phyloP scores from a whole-genome alignment of 2,113 vertebrate species.

The Hiodon alosoides region DNA sequence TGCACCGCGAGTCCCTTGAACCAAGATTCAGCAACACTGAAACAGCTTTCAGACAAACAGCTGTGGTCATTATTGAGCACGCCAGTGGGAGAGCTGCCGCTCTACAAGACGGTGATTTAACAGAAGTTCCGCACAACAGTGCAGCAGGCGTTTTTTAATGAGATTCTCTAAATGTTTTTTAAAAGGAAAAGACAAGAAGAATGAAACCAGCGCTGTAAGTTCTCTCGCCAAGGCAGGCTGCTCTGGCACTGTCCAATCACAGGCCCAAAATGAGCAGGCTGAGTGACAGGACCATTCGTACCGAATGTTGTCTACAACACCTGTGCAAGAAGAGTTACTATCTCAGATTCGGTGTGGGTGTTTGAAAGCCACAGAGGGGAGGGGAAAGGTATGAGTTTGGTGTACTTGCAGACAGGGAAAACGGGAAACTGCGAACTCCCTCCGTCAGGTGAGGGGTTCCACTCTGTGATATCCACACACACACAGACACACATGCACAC shows the following conservation, averaged over 20 bases:
- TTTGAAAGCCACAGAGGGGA: too few species aligned
- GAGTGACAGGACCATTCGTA: background rate
- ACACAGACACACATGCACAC: too few species aligned
- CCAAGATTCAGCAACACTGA: too few species aligned
- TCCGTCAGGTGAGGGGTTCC: too few species aligned
- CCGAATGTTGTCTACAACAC: background rate
- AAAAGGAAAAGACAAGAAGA: background rate
- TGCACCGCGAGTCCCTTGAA: too few species aligned
- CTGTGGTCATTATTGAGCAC: slow-evolving; percentile 22
- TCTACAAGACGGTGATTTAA: background rate
- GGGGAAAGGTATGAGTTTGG: too few species aligned
- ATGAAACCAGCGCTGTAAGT: background rate
- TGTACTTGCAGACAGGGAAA: too few species aligned
- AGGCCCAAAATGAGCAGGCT: too few species aligned
- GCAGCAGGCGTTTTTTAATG: background rate
- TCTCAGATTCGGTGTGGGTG: too few species aligned
- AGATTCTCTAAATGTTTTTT: background rate
- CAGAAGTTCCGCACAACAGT: background rate
- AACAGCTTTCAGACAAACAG: background rate
- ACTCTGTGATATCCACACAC: too few species aligned
- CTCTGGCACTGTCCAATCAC: background rate
- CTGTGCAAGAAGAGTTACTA: too few species aligned
- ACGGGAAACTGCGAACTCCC: too few species aligned
- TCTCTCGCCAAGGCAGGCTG: background rate
- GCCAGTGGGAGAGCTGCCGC: background rate